Conservation (phyloP, 2,113 vertebrate species). For the Agelaius tricolor region DNA sequence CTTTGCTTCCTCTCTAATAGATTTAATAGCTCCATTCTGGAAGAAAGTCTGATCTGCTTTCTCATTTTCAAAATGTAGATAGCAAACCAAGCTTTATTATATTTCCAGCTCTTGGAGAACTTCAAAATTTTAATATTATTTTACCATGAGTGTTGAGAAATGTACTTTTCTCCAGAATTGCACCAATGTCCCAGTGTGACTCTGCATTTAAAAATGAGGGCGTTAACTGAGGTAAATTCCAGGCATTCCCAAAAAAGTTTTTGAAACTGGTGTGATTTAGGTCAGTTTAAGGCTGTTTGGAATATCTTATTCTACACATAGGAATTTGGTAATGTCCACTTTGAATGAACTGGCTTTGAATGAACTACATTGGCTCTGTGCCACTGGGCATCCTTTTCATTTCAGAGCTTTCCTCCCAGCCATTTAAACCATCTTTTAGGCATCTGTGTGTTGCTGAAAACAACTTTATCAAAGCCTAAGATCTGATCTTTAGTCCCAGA, state of each 20-base stretch:
- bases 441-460: not conserved
- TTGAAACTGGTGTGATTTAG: not conserved
- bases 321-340: not conserved
- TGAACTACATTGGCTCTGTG: not conserved
- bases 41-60: not conserved
- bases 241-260: not conserved
- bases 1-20: slow-evolving; percentile 9
- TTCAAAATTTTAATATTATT: not conserved
- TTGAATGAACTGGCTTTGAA: not conserved
- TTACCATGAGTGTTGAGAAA: not conserved
- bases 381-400: not conserved
- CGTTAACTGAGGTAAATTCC: slow-evolving; percentile 7
- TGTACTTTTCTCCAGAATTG: not conserved
- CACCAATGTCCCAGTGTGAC: not conserved
- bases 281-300: not conserved
- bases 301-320: not conserved
- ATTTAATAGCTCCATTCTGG: slow-evolving; percentile 9
- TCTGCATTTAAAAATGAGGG: not conserved
- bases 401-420: not conserved
- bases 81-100: slow-evolving; percentile 12
- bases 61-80: slow-evolving; percentile 12
- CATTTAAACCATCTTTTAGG: not conserved
- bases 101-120: not conserved
- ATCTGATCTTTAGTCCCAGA: not conserved
- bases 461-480: not conserved